Conservation (phyloP, 2,797 vertebrate species). For the Psittacula derbiana region DNA sequence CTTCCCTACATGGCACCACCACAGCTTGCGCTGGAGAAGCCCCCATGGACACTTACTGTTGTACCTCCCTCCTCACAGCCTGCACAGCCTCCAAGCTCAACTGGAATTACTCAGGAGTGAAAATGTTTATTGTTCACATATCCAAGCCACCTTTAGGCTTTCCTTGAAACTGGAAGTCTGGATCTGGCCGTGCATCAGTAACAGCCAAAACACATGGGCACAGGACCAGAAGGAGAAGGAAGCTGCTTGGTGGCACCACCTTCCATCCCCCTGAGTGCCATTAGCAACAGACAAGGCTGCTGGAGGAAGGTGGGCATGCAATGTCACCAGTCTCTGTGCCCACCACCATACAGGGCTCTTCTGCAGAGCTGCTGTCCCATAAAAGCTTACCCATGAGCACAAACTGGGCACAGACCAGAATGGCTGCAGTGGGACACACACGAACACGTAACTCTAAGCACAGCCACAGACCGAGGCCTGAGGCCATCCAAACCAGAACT, state of each 20-base stretch:
- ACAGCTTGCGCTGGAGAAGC: background rate
- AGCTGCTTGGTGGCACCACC: background rate
- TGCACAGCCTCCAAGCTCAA: background rate
- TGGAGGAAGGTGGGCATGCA: background rate
- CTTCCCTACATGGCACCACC: background rate
- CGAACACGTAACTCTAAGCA: rapidly evolving
- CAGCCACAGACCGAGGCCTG: background rate
- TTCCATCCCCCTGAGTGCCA: too few species aligned
- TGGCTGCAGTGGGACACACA: background rate
- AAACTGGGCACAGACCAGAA: background rate
- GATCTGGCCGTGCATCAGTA: rapidly evolving
- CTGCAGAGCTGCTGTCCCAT: background rate
- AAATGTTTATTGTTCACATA: background rate
- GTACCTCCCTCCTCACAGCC: rapidly evolving
- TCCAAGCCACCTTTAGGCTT: background rate
- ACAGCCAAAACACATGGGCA: rapidly evolving
- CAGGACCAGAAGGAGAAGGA: background rate
- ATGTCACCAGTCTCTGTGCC: rapidly evolving
- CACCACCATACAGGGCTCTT: background rate
- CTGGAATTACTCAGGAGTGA: background rate
- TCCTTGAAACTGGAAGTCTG: background rate
- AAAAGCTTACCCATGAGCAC: background rate
- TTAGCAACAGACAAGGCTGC: background rate
- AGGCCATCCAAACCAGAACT: background rate
- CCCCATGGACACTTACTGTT: background rate